Evolutionary conservation across 1,140 invertebrate species (phyloP).

Genomic region (Scaptodrosophila lebanonensis): DNA sequence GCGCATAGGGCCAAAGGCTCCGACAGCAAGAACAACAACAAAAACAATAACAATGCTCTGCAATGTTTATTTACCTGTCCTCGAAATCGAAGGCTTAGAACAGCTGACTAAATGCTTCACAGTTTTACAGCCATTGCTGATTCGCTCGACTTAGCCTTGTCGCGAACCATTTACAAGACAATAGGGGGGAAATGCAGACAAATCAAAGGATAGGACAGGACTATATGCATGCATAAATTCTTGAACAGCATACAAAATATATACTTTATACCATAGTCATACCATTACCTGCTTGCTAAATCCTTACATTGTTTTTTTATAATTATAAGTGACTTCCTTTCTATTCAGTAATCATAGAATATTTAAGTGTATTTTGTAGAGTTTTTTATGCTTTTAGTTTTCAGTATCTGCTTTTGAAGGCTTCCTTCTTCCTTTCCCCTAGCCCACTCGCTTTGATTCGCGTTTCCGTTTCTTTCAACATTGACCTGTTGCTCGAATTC

Average conservation of each 20-base stretch:
- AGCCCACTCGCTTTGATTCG: slow-evolving; percentile 1
- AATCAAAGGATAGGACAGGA: slow-evolving; percentile 9
- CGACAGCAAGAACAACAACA: slow-evolving; percentile 31
- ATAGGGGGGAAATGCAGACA: too few relatives aligned
- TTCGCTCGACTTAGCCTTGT: slow-evolving; percentile 4
- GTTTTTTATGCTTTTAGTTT: slow-evolving; percentile 1
- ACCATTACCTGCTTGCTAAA: too few relatives aligned
- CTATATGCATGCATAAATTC: not conserved
- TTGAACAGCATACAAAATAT: too few relatives aligned
- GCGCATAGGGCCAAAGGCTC: slow-evolving; percentile 44
- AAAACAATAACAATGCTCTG: slow-evolving; percentile 4
- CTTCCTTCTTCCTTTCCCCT: too few relatives aligned
- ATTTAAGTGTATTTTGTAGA: too few relatives aligned
- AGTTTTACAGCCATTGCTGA: slow-evolving; percentile 9
- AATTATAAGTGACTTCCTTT: too few relatives aligned
- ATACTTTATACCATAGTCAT: too few relatives aligned
- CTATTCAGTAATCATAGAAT: too few relatives aligned
- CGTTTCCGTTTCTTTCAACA: slow-evolving; percentile 11
- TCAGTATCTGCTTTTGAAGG: not conserved
- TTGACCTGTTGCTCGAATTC: slow-evolving; percentile 21
- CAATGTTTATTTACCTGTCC: slow-evolving; percentile 25
- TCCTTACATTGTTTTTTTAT: too few relatives aligned
- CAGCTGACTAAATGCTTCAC: slow-evolving; percentile 13
- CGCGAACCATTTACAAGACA: too few relatives aligned
- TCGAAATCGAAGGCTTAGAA: slow-evolving; percentile 20